Base-by-base conservation (phyloP, 1,140 invertebrate species). In the Acyrthosiphon pisum region DNA sequence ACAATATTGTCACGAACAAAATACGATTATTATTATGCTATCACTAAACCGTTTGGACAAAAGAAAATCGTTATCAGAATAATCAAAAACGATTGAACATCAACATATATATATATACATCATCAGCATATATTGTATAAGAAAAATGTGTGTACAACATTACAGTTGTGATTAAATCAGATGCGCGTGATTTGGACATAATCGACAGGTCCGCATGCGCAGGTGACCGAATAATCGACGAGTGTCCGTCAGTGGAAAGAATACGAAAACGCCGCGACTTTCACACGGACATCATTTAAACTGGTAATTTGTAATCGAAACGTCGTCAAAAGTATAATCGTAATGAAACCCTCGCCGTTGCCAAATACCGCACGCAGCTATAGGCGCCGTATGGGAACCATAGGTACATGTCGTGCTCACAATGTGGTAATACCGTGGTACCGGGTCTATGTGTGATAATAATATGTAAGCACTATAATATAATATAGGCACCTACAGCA, bases 231-330 rank as follows among this genome's bases (percentile, higher is more conserved):
- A n/a, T 18, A n/a, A n/a, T 76, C 60, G 3, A 9, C 44, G 0
- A 14, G 30, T n/a, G 60, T 76, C 60, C 4, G 30, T 76, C 60
- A 68, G 60, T 76, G 6, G 22, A n/a, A n/a, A 48, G 30, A 46
- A 87, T 48, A 48, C 23, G 4, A 87, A 46, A 46, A 87, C 30
- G 14, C 60, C 11, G 6, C 2, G 84, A 87, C 44, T n/a, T 46
- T 87, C 44, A 46, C 84, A n/a, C 44, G 44, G 6, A 30, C 84
- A 44, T 30, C 44, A 30, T 87, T 84, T 48, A 87, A 87, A 87
- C 30, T 87, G 84, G 84, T 48, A n/a, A 87, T 87, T 87, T 48
- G 84, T 87, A 87, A 87, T n/a, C 84, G 44, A 87, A 87, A 48
- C 84, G 84, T 30, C 44, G 44, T 87, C 44, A 87, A 87, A 87